Base-by-base conservation (phyloP, 2,113 vertebrate species). In the Meleagris gallopavo region DNA sequence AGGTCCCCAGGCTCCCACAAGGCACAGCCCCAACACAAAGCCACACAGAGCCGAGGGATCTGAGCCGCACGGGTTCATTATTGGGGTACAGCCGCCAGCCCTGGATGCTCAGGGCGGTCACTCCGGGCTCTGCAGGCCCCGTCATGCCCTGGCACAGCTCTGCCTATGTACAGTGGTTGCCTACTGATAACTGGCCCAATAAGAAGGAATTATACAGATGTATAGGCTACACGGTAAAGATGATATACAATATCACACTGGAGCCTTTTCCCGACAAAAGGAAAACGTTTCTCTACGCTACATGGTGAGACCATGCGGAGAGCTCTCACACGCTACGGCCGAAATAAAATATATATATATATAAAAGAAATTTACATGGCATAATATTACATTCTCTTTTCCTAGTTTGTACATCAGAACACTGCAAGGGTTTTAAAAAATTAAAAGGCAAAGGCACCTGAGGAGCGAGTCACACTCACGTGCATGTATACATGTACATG, bases 361-460 rank as follows among this genome's bases (percentile, higher is more conserved):
- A 52, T 52, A 73, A 79, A 21, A 71, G 50, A 13, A 54, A 82
- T 92, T 91, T 79, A 95, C 89, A 92, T 20, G 70, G 87, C 61
- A 78, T 54, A 71, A 80, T 57, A 75, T 86, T 94, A 78, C 90
- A 79, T 80, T 91, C 6, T 73, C 74, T 95, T 93, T 60, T 87
- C 69, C 86, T 38, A 48, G 45, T 71, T 92, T 93, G 89, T 94
- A 94, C 93, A 96, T 83, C 76, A 79, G 78, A 93, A 93, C 79
- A 82, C 92, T 71, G 90, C 76, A 64, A 69, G 81, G 93, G 69
- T 81, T 83, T 89, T 84, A 72, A 62, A 94, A 94, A 84, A 60
- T 15, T 69, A 86, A 84, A 88, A 89, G 87, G 87, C 77, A 94
- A 96, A 96, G 97, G 96, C 95, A 97, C 95, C 95, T 94, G 96